phyloP scores from a whole-genome alignment of 2,888 invertebrate genomes.

The Mantis religiosa region DNA sequence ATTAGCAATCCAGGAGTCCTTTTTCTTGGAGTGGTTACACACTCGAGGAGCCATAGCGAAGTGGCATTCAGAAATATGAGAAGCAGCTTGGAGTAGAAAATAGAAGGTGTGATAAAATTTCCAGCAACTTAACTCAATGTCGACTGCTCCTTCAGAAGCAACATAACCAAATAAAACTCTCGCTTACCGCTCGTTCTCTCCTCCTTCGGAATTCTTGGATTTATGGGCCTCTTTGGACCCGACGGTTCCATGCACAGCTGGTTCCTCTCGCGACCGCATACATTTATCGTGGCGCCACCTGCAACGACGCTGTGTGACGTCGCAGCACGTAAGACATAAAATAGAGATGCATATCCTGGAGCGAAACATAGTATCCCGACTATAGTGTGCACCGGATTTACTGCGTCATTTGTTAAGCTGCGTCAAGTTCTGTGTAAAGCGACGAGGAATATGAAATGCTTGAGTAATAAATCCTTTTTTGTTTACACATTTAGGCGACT shows the following conservation, averaged over 20 bases:
- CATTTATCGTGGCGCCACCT: slow-evolving; percentile 25
- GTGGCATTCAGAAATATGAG: neutral
- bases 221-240: slow-evolving; percentile 14
- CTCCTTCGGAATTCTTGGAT: slow-evolving; percentile 15
- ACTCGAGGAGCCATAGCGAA: too few species aligned
- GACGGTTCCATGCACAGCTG: slow-evolving; percentile 15
- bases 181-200: neutral
- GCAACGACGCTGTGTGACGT: neutral
- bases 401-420: neutral
- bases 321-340: neutral
- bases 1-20: too few species aligned
- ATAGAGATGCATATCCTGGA: neutral
- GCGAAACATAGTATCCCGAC: neutral
- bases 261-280: slow-evolving; percentile 24
- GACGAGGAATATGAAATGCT: neutral
- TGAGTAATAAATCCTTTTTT: neutral
- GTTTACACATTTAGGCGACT: too few species aligned
- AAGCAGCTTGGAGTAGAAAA: neutral
- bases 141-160: neutral
- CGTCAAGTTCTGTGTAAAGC: neutral
- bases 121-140: neutral
- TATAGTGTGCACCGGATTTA: neutral
- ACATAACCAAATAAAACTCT: neutral
- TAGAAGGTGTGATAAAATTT: neutral
- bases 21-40: too few species aligned